A percentile compares a stretch with the other conserved stretches of the same genome.
Evolutionary conservation across 35 echinoderm and acorn worm genomes (phyloP).

Genomic region (Lytechinus variegatus): DNA sequence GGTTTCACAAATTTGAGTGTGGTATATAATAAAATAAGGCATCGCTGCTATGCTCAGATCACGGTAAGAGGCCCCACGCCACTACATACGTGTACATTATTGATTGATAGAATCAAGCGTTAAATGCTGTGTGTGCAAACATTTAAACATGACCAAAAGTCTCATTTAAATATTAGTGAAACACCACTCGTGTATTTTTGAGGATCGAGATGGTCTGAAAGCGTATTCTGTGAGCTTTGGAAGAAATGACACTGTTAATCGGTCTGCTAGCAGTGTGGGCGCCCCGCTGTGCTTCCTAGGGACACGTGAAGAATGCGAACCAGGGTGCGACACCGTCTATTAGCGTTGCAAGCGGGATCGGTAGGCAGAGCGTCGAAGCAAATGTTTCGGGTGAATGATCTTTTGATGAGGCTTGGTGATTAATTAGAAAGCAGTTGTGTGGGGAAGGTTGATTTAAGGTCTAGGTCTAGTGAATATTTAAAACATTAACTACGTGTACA

Average conservation of each 20-base stretch:
- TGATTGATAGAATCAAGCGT: too few species aligned
- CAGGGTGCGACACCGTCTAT: background rate
- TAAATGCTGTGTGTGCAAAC: too few species aligned
- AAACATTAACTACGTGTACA: background rate
- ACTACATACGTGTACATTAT: too few species aligned
- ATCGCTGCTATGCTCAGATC: too few species aligned
- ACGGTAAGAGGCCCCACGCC: too few species aligned
- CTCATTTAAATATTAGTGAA: too few species aligned
- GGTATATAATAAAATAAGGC: too few species aligned
- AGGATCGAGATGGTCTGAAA: too few species aligned
- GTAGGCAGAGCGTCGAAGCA: background rate
- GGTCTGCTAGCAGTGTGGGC: background rate
- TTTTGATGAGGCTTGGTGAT: background rate
- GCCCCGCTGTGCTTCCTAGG: background rate
- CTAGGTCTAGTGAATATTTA: background rate
- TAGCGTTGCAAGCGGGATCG: background rate
- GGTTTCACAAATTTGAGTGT: too few species aligned
- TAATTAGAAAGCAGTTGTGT: background rate
- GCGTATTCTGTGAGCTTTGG: background rate
- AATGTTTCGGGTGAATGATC: constrained; percentile 10
- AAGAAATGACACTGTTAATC: background rate
- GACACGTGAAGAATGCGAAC: background rate
- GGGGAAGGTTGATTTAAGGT: background rate
- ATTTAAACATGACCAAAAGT: too few species aligned
- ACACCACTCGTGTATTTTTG: too few species aligned